Percentiles rank a stretch among this genome's conserved stretches.
These are phyloP conservation scores for Poeciliopsis prolifica DNA, from an alignment of 2,113 vertebrate species.

Conservation along the genomic window DNA sequence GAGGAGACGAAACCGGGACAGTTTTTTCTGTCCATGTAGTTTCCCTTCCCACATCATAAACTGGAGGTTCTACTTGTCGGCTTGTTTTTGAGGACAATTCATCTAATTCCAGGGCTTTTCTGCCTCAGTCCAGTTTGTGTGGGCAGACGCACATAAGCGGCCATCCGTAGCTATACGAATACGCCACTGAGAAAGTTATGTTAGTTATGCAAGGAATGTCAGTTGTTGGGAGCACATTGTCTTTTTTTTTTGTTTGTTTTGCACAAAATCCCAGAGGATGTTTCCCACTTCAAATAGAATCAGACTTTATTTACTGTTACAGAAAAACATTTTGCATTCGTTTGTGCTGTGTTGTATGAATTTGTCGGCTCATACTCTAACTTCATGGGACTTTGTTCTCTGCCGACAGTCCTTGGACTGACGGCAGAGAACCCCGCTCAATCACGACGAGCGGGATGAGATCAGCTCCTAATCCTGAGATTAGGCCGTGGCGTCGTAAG, in stretches of 20 bases:
- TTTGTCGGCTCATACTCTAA: background rate
- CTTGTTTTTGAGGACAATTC: conserved; percentile 42
- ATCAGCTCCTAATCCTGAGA: conserved; percentile 61
- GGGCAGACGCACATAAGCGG: conserved; percentile 1
- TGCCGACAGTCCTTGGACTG: background rate
- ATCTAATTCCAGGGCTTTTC: conserved; percentile 57
- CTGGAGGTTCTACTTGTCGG: conserved; percentile 55
- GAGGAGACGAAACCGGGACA: too few species aligned
- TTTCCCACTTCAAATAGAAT: background rate
- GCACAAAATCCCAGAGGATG: conserved; percentile 4
- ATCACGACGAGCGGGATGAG: conserved; percentile 8
- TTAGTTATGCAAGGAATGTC: conserved; percentile 65
- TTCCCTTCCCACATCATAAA: conserved; percentile 37
- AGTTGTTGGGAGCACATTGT: conserved; percentile 35
- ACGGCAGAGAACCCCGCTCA: too few species aligned
- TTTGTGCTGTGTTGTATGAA: conserved; percentile 7
- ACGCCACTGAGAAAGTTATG: conserved; percentile 48
- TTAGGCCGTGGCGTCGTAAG: conserved; percentile 56
- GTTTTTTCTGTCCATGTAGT: conserved; percentile 14
- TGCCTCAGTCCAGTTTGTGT: conserved; percentile 19
- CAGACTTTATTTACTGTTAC: background rate
- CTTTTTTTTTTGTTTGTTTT: conserved; percentile 1
- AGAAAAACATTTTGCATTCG: background rate
- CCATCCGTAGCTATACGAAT: background rate
- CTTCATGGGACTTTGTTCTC: background rate